Conservation (phyloP, 2,113 vertebrate genomes). For the Azemiops feae region DNA sequence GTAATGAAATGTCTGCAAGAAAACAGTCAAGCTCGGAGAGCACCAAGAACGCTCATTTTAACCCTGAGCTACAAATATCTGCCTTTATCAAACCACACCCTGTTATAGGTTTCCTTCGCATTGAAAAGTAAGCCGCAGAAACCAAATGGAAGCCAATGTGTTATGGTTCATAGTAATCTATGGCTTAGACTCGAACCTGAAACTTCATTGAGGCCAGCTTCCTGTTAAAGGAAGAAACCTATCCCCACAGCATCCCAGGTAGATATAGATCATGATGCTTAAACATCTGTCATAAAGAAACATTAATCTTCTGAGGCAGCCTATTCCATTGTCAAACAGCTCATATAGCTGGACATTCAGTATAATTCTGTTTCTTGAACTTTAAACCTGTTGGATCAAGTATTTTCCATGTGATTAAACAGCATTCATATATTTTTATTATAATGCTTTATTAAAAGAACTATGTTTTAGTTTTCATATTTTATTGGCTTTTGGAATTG, state of each 20-base stretch:
- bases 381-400: not conserved
- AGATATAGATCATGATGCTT: not conserved
- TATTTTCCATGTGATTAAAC: not conserved
- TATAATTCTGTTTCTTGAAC: not conserved
- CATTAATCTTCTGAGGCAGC: not conserved
- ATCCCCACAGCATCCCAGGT: not conserved
- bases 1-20: not conserved
- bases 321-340: not conserved
- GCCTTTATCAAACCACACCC: not conserved
- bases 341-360: not conserved
- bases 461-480: not conserved
- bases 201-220: not conserved
- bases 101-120: not conserved
- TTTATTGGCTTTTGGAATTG: not conserved
- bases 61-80: not conserved
- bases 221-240: not conserved
- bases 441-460: not conserved
- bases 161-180: not conserved
- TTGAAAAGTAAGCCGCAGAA: not conserved
- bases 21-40: not conserved
- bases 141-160: not conserved
- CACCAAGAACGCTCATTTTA: not conserved
- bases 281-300: not conserved
- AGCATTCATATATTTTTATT: not conserved
- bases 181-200: not conserved